Conservation (phyloP, 1,140 invertebrate species). For the Drosophila baimaii region DNA sequence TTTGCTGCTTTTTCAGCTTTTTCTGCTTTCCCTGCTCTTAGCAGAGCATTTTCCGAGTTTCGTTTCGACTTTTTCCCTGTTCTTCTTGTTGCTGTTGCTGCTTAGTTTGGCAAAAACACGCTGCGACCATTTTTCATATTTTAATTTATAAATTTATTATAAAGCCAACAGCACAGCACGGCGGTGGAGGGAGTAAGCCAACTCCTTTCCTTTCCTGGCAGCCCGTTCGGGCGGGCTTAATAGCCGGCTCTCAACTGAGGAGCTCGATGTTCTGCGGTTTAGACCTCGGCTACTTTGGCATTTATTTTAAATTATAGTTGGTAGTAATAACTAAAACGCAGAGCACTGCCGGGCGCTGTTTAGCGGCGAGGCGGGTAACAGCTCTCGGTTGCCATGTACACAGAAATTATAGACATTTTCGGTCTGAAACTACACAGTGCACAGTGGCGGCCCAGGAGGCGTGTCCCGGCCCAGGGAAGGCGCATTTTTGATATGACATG, state of each 20-base stretch:
- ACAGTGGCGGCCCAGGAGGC: conserved; percentile 25
- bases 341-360: conserved; percentile 4
- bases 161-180: conserved; percentile 62
- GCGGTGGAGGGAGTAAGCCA: conserved; percentile 12
- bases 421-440: conserved; percentile 39
- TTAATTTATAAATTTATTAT: conserved; percentile 83
- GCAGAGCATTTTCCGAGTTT: conserved; percentile 45
- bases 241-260: conserved; percentile 49
- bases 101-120: conserved; percentile 81
- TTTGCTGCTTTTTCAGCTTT: conserved; percentile 29
- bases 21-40: conserved; percentile 47
- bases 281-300: conserved; percentile 77
- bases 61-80: neutral
- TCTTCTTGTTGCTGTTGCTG: conserved; percentile 25
- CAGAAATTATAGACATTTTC: conserved; percentile 73
- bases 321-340: conserved; percentile 79
- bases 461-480: neutral
- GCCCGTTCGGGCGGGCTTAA: conserved; percentile 52
- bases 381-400: conserved; percentile 61
- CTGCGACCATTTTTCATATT: conserved; percentile 82
- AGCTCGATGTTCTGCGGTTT: conserved; percentile 65
- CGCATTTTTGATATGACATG: conserved; percentile 38
- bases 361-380: neutral
- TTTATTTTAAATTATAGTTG: conserved; percentile 82
- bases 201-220: conserved; percentile 17